Evolutionary conservation across 1,140 invertebrate genomes (phyloP).

Genomic region (Dreissena polymorpha): DNA sequence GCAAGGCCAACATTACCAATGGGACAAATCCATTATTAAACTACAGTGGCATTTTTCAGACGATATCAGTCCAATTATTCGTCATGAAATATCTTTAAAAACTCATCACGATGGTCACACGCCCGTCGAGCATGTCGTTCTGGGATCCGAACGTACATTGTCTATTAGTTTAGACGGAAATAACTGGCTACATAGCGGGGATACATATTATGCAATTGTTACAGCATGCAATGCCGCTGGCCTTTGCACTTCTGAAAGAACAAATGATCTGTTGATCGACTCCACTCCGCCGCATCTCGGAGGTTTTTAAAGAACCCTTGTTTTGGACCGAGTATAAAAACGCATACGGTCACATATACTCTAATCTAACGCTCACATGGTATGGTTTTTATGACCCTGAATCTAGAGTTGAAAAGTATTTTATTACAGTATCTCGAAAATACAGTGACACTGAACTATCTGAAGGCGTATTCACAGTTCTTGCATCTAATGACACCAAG

Average conservation of each 20-base stretch:
- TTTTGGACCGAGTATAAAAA: neutral
- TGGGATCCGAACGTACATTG: neutral
- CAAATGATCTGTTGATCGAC: constrained; percentile 33
- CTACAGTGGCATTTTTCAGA: constrained; percentile 16
- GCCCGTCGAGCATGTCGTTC: neutral
- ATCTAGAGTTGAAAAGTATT: constrained; percentile 26
- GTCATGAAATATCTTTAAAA: neutral
- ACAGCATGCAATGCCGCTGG: constrained; percentile 7
- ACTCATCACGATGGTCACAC: constrained; percentile 25
- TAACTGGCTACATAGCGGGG: neutral
- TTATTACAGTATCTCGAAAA: constrained; percentile 15
- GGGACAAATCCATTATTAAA: constrained; percentile 29
- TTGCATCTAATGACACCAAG: neutral
- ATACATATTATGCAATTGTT: too few relatives aligned
- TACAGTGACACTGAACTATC: constrained; percentile 23
- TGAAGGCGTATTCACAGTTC: neutral
- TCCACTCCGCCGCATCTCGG: constrained; percentile 43
- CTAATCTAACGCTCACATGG: constrained; percentile 31
- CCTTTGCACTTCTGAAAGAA: constrained; percentile 26
- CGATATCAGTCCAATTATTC: neutral
- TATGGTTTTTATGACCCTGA: constrained; percentile 27
- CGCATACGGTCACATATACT: neutral
- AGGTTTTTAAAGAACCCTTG: constrained; percentile 19
- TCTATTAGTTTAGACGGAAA: constrained; percentile 18
- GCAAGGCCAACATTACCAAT: constrained; percentile 11